Evolutionary conservation across 2,888 invertebrate species (phyloP), one percentile per base, ranked within the genome.

Genomic region (Entomobrya proxima): DNA sequence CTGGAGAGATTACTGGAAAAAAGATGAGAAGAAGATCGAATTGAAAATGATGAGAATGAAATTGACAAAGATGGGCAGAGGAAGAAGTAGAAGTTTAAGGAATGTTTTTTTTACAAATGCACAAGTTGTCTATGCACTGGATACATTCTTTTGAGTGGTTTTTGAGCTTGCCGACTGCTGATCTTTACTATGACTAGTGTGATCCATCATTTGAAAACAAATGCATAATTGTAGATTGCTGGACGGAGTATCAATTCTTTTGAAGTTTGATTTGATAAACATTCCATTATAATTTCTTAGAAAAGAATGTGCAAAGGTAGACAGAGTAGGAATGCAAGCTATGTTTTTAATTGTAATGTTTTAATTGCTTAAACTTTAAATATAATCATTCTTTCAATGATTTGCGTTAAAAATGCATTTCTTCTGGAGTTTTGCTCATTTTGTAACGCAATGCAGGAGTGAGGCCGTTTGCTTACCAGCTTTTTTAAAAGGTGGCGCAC

Each of bases 131-230:
- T 52, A 18, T 55, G 27, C 52, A 55, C n/a, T 32, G 61, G n/a
- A 15, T 6, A 32, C 69, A 44, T 69, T 69, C 44, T 69, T 69
- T 27, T 40, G 32, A 44, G 27, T 27, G 30, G 9, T 13, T 72
- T 72, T 72, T 72, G 30, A 30, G 1, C 47, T 47, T 72, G 72
- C 72, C 72, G 72, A 72, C 67, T 67, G 40, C 40, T 67, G 67
- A 67, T 67, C 37, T 37, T 67, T 67, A 40, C 40, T 40, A 40
- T 37, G 64, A 64, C 64, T 13, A 64, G 18, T 7, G 6, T 24
- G 40, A 67, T 67, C 67, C 37, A 67, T 67, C 72, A 72, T 72
- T 11, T 13, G 27, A 47, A 13, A 44, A 24, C 24, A 69, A 44
- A 69, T 4, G 40, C n/a, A n/a, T n/a, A n/a, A n/a, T n/a, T n/a